These are phyloP conservation scores for Philopedon plagiatum DNA, from an alignment of 2,888 invertebrate species.

Conservation along the genomic window DNA sequence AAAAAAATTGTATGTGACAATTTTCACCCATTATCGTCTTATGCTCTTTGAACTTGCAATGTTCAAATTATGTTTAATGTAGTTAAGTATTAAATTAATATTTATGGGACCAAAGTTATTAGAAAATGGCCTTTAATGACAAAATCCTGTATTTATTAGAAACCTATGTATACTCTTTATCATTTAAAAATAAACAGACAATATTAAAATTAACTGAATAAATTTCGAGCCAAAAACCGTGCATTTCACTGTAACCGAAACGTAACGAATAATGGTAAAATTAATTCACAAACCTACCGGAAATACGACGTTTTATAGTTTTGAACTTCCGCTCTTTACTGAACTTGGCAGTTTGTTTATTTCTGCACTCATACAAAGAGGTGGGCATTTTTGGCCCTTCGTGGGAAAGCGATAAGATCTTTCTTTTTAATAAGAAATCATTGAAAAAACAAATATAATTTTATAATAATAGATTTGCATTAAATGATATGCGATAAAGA, in stretches of 20 bases:
- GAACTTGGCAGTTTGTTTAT: constrained; percentile 32
- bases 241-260: constrained; percentile 3
- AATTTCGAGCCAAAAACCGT: not conserved
- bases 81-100: too few species aligned
- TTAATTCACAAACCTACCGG: constrained; percentile 42
- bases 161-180: too few species aligned
- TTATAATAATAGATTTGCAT: too few species aligned
- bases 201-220: constrained; percentile 3
- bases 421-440: not conserved
- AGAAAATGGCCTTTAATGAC: too few species aligned
- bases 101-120: too few species aligned
- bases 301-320: constrained; percentile 40
- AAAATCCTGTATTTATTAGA: too few species aligned
- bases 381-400: constrained; percentile 15
- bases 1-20: too few species aligned
- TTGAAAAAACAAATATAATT: not conserved
- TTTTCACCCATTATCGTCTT: too few species aligned
- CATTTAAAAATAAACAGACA: not conserved
- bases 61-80: too few species aligned
- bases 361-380: constrained; percentile 28
- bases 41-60: too few species aligned
- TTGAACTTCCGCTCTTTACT: constrained; percentile 35
- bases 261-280: constrained; percentile 30
- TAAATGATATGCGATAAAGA: too few species aligned
- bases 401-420: not conserved